Evolutionary conservation across 1,140 invertebrate species (phyloP), one percentile per base, ranked within the genome.

Genomic region (Andricus grossulariae): DNA sequence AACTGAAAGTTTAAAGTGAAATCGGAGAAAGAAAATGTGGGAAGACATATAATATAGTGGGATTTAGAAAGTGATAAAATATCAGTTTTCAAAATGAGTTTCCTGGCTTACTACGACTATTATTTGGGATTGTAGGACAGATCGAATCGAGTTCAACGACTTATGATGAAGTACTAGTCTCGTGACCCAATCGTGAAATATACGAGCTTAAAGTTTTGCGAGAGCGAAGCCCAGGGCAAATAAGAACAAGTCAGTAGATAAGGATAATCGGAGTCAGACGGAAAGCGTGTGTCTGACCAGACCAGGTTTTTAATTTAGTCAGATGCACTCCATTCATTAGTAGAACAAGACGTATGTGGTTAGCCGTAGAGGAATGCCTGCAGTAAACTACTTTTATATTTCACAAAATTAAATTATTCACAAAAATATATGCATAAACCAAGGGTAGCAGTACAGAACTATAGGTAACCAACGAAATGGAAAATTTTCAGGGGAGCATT

Each of bases 181-280:
- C 60, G 39, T 66, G 60, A 66, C 60, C 60, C 60, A 66, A 66
- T 66, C 60, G 60, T 66, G 32, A 66, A 66, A 66, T 66, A 45
- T 66, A 66, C 25, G 32, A 66, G 60, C 60, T 32, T 25, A n/a
- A 66, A 66, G 25, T 66, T 66, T 66, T 66, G 60, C 60, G 39
- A 45, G 39, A 45, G 39, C 54, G 60, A 66, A 66, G 16, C 25
- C 60, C n/a, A 32, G 13, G 18, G 50, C 49, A 51, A 66, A 76
- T 71, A 70, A 76, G 71, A 71, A 71, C 50, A 45, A 57, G 50
- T 54, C 70, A 71, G 66, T 76, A 52, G 50, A 71, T 54, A 71
- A 71, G 51, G 74, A 71, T 51, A 50, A 52, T 76, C 70, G 16
- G 39, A 52, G 66, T 71, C 66, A 76, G 60, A 70, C 74, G 19